Percentiles rank a stretch among this genome's conserved stretches.
Evolutionary conservation across 2,797 vertebrate species (phyloP).

Genomic region (Craterocephalus amniculus): DNA sequence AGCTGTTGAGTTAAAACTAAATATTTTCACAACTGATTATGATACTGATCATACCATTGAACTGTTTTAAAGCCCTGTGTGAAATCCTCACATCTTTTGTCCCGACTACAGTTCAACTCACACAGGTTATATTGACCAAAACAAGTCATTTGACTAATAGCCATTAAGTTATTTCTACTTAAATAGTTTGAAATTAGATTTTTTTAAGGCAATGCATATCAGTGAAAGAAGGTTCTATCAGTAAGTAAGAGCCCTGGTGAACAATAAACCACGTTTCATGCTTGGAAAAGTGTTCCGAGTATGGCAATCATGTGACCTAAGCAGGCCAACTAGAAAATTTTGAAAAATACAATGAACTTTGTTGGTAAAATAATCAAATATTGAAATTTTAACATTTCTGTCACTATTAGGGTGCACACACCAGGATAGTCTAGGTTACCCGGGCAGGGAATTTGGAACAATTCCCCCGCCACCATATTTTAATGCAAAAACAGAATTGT

Average conservation of each 20-base stretch:
- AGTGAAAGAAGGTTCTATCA: background rate
- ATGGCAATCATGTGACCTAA: background rate
- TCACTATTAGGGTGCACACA: background rate
- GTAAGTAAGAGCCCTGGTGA: slow-evolving; percentile 1
- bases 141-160: background rate
- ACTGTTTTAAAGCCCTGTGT: background rate
- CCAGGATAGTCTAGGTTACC: background rate
- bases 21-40: background rate
- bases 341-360: background rate
- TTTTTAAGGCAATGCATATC: background rate
- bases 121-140: background rate
- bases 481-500: too few species aligned
- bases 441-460: too few species aligned
- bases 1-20: background rate
- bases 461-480: too few species aligned
- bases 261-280: background rate
- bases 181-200: background rate
- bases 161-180: background rate
- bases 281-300: background rate
- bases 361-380: background rate
- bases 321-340: too few species aligned
- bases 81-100: background rate
- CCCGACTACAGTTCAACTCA: background rate
- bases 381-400: background rate
- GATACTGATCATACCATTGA: too few species aligned